phyloP scores from a whole-genome alignment of 2,888 invertebrate species.

The Amphipyra berbera region DNA sequence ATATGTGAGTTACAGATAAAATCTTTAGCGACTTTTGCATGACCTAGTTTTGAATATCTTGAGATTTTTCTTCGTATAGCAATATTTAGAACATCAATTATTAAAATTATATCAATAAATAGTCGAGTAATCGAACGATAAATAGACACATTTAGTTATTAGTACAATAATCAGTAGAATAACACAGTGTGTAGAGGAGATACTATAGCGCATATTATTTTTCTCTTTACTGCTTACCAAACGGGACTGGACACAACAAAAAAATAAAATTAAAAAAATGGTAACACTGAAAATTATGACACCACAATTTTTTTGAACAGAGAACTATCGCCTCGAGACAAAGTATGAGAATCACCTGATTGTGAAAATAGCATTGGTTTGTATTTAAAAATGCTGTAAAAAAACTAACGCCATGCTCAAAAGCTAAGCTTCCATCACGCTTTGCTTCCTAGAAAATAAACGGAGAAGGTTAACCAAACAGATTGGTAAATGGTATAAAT shows the following conservation, averaged over 20 bases:
- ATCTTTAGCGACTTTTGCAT: constrained; percentile 43
- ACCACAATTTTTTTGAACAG: constrained; percentile 89
- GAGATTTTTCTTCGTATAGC: constrained; percentile 36
- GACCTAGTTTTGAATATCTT: constrained; percentile 48
- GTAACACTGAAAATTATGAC: constrained; percentile 69
- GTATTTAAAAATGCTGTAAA: constrained; percentile 85
- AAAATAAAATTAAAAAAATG: constrained; percentile 58
- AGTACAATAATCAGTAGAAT: constrained; percentile 47
- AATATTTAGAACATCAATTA: constrained; percentile 42
- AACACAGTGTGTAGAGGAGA: constrained; percentile 61
- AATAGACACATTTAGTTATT: constrained; percentile 49
- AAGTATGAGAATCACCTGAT: constrained; percentile 99
- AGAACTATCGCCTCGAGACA: constrained; percentile 99
- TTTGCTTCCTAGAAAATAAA: constrained; percentile 73
- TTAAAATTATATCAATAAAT: constrained; percentile 44
- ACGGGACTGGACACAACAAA: constrained; percentile 81
- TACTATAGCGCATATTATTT: constrained; percentile 86
- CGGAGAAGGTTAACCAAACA: constrained; percentile 63
- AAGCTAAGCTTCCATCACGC: constrained; percentile 76
- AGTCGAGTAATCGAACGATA: constrained; percentile 42
- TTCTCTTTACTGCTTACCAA: constrained; percentile 88
- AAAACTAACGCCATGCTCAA: constrained; percentile 71
- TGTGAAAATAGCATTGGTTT: constrained; percentile 98
- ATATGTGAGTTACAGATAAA: constrained; percentile 13
- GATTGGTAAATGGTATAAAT: constrained; percentile 60